Evolutionary conservation across 2,888 invertebrate species (phyloP).

Genomic region (Trichogramma evanescens): DNA sequence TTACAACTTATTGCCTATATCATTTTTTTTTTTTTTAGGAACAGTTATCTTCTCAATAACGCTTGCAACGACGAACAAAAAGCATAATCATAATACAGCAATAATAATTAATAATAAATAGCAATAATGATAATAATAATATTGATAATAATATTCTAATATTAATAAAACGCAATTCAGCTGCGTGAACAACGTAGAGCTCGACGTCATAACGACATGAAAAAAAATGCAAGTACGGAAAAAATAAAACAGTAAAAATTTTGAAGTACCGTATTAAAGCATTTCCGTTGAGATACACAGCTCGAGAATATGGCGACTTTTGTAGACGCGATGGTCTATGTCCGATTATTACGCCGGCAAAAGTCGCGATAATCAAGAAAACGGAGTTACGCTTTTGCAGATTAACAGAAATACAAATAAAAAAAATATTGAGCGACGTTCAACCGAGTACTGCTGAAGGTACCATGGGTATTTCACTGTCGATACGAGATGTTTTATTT

Average conservation of each 20-base stretch:
- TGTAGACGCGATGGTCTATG: conserved; percentile 26
- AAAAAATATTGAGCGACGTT: not conserved
- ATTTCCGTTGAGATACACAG: conserved; percentile 9
- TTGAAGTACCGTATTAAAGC: too few species aligned
- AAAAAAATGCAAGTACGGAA: conserved; percentile 32
- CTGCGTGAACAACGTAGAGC: conserved; percentile 1
- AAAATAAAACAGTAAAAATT: conserved; percentile 15
- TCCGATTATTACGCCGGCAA: conserved; percentile 24
- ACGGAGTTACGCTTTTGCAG: not conserved
- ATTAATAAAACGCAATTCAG: conserved; percentile 3
- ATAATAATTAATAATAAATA: conserved; percentile 18
- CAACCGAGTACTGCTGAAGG: conserved; percentile 25
- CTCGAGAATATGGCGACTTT: conserved; percentile 28
- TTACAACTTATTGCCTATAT: conserved; percentile 45
- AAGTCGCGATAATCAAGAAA: conserved; percentile 5
- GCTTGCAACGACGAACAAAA: conserved; percentile 35
- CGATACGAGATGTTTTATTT: conserved; percentile 25
- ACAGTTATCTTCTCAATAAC: conserved; percentile 44
- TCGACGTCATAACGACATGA: conserved; percentile 24
- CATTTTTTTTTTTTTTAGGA: conserved; percentile 38
- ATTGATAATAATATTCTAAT: conserved; percentile 12
- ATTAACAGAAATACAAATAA: conserved; percentile 32
- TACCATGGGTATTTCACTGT: conserved; percentile 22
- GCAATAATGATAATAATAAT: conserved; percentile 11
- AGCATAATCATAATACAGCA: conserved; percentile 14